phyloP scores from a whole-genome alignment of 1,140 invertebrate genomes.

The Proales similis region DNA sequence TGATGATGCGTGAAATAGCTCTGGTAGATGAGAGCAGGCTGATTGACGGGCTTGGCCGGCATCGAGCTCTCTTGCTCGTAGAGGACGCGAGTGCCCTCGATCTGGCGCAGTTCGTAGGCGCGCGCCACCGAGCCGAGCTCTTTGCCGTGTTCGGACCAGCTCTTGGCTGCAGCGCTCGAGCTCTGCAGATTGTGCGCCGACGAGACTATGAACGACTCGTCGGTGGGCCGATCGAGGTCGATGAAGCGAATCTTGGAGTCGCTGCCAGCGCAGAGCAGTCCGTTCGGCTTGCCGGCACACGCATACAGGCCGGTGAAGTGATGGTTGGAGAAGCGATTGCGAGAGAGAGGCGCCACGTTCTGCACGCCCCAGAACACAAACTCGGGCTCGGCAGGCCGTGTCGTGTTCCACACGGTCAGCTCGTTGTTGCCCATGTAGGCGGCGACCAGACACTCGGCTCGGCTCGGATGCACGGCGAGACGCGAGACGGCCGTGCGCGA shows the following conservation, averaged over 20 bases:
- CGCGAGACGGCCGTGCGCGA: slow-evolving; percentile 1
- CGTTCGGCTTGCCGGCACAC: slow-evolving; percentile 1
- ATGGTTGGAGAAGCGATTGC: background rate
- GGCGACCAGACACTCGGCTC: background rate
- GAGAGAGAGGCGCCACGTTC: slow-evolving; percentile 16
- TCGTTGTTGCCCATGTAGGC: slow-evolving; percentile 24
- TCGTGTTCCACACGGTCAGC: slow-evolving; percentile 22
- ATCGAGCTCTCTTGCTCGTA: background rate
- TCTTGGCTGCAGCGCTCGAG: background rate
- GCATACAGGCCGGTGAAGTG: slow-evolving; percentile 9
- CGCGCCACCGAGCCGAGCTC: background rate
- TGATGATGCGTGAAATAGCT: slow-evolving; percentile 28
- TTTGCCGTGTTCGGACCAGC: background rate
- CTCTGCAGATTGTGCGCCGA: slow-evolving; percentile 26
- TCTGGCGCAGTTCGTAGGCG: slow-evolving; percentile 1
- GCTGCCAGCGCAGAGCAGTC: slow-evolving; percentile 2
- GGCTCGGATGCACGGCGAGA: slow-evolving; percentile 4
- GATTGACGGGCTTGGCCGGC: background rate
- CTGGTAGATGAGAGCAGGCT: slow-evolving; percentile 17
- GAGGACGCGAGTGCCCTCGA: slow-evolving; percentile 26
- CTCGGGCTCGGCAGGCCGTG: background rate
- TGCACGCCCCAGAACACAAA: slow-evolving; percentile 35
- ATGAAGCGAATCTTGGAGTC: slow-evolving; percentile 24
- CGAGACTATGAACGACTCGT: slow-evolving; percentile 6
- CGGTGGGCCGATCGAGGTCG: slow-evolving; percentile 5